phyloP scores from a whole-genome alignment of 1,140 invertebrate genomes.

The Achroia grisella region DNA sequence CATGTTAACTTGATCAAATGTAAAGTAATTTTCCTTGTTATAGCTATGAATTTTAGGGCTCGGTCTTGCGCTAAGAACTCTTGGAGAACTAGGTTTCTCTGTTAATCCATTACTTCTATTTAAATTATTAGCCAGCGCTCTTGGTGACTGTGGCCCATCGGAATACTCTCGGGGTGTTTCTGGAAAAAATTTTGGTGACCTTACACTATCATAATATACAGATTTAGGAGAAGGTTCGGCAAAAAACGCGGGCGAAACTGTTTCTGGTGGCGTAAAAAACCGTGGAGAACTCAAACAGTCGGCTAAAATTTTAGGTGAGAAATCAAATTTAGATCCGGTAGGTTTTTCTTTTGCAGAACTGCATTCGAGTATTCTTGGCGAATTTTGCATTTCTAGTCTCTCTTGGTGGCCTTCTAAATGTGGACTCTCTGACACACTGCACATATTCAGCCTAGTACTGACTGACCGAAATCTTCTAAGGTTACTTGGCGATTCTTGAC shows the following conservation, averaged over 20 bases:
- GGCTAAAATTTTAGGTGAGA: slow-evolving; percentile 55
- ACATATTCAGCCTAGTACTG: slow-evolving; percentile 61
- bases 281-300: slow-evolving; percentile 51
- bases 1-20: slow-evolving; percentile 41
- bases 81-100: slow-evolving; percentile 61
- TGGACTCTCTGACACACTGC: slow-evolving; percentile 48
- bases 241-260: slow-evolving; percentile 62
- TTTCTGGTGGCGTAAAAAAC: slow-evolving; percentile 64
- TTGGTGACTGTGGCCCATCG: slow-evolving; percentile 55
- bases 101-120: slow-evolving; percentile 53
- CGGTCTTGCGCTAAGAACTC: slow-evolving; percentile 46
- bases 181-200: slow-evolving; percentile 60
- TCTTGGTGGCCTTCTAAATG: slow-evolving; percentile 45
- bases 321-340: slow-evolving; percentile 56
- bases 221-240: slow-evolving; percentile 59
- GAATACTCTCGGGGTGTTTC: slow-evolving; percentile 47
- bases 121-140: slow-evolving; percentile 48
- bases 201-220: slow-evolving; percentile 57
- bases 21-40: slow-evolving; percentile 68
- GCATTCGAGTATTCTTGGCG: slow-evolving; percentile 52
- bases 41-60: slow-evolving; percentile 60
- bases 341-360: slow-evolving; percentile 62
- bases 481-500: slow-evolving; percentile 49
- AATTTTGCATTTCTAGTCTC: slow-evolving; percentile 60
- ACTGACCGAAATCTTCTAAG: slow-evolving; percentile 57